phyloP scores from a whole-genome alignment of 2,888 invertebrate species.

The Macrophya alboannulata region DNA sequence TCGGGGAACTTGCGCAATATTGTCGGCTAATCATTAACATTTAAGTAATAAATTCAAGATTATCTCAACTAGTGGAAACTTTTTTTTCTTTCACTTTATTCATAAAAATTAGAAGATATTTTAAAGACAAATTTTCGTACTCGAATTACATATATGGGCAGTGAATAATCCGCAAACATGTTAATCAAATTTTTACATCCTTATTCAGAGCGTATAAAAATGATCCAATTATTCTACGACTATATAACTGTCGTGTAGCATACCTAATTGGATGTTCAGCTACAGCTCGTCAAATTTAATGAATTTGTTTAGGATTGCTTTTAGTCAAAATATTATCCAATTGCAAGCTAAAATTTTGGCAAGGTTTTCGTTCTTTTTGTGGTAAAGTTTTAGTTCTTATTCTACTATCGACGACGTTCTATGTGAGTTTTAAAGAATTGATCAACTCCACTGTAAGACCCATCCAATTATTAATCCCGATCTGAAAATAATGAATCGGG shows the following conservation, averaged over 20 bases:
- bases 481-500: conserved; percentile 16
- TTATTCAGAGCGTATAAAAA: background rate
- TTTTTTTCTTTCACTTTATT: no score
- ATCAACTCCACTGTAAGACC: background rate
- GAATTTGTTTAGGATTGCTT: conserved; percentile 38
- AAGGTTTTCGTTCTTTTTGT: background rate
- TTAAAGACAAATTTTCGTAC: background rate
- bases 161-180: background rate
- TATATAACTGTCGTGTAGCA: background rate
- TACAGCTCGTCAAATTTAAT: conserved; percentile 44
- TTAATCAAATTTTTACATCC: background rate
- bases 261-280: conserved; percentile 9
- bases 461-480: background rate
- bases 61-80: background rate
- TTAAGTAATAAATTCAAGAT: background rate
- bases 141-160: background rate
- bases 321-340: conserved; percentile 18
- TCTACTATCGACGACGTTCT: background rate
- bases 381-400: conserved; percentile 2
- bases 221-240: background rate
- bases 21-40: background rate
- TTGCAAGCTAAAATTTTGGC: background rate
- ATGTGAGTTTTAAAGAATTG: background rate
- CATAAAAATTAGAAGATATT: background rate
- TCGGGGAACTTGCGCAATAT: background rate